A percentile compares a stretch with the other conserved stretches of the same genome.
Evolutionary conservation across 2,113 vertebrate species (phyloP).

Genomic region (Bungarus multicinctus): DNA sequence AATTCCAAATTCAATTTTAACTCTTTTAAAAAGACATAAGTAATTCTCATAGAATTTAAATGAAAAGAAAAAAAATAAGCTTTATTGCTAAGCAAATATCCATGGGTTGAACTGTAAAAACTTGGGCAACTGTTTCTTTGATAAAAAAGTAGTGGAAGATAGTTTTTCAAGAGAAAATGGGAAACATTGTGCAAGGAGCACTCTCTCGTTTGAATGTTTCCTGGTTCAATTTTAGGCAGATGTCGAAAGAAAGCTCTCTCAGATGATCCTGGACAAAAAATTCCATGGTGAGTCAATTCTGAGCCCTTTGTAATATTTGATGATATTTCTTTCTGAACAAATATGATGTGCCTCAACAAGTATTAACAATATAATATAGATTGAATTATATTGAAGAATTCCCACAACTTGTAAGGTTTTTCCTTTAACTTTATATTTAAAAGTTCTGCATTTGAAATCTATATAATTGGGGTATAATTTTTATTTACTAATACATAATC

Average conservation of each 20-base stretch:
- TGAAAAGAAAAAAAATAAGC: background rate
- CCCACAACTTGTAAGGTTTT: background rate
- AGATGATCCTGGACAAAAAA: conserved; percentile 99
- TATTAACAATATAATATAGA: background rate
- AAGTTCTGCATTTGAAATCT: background rate
- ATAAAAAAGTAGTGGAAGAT: background rate
- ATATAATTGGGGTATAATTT: background rate
- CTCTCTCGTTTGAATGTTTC: conserved; percentile 1
- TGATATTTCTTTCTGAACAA: background rate
- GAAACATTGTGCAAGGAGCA: background rate
- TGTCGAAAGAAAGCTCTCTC: conserved; percentile 97
- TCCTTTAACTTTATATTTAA: background rate
- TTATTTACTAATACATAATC: background rate
- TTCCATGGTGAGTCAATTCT: conserved; percentile 86
- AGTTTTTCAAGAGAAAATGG: background rate
- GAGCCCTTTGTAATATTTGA: background rate
- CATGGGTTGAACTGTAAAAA: background rate
- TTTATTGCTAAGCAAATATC: background rate
- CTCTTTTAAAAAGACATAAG: background rate
- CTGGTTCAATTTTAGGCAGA: conserved; percentile 81
- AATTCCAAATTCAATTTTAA: background rate
- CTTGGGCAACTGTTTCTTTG: background rate
- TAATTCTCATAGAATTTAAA: background rate
- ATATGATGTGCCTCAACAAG: background rate
- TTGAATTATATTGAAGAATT: background rate